Percentiles rank a stretch among this genome's conserved stretches.
Evolutionary conservation across 2,113 vertebrate genomes (phyloP).

Genomic region (Picathartes gymnocephalus): DNA sequence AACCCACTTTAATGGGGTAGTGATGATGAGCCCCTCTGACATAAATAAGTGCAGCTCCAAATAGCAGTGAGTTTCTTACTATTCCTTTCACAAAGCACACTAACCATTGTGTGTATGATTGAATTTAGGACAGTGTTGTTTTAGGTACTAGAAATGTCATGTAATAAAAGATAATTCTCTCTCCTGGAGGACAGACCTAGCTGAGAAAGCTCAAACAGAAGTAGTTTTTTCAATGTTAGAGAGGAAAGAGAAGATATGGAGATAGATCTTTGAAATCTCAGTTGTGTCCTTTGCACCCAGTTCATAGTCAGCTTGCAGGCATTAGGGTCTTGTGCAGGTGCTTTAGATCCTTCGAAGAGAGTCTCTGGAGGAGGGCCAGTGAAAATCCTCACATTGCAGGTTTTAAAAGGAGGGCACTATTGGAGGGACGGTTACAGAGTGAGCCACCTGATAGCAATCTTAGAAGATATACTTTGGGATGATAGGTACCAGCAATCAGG

Average conservation of each 20-base stretch:
- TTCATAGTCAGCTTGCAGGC: neutral
- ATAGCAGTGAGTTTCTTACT: neutral
- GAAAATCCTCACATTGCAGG: neutral
- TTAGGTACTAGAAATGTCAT: neutral
- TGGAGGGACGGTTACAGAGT: neutral
- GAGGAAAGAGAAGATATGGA: neutral
- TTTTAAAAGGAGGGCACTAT: neutral
- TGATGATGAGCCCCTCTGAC: slow-evolving; percentile 21
- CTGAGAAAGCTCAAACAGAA: neutral
- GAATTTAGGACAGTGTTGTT: neutral
- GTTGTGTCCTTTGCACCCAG: neutral
- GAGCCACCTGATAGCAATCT: slow-evolving; percentile 24
- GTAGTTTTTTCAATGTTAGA: neutral
- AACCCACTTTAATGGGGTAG: neutral
- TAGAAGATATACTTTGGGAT: slow-evolving; percentile 13
- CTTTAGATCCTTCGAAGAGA: neutral
- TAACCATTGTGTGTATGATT: neutral
- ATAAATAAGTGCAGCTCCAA: neutral
- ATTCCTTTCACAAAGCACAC: neutral
- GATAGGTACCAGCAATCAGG: slow-evolving; percentile 6
- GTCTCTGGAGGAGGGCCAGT: neutral
- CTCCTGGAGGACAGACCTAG: neutral
- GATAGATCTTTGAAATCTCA: neutral
- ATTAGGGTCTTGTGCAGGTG: neutral
- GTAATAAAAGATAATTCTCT: neutral